These are phyloP conservation scores for Sisor rabdophorus DNA, from an alignment of 2,113 vertebrate genomes.

Conservation along the genomic window DNA sequence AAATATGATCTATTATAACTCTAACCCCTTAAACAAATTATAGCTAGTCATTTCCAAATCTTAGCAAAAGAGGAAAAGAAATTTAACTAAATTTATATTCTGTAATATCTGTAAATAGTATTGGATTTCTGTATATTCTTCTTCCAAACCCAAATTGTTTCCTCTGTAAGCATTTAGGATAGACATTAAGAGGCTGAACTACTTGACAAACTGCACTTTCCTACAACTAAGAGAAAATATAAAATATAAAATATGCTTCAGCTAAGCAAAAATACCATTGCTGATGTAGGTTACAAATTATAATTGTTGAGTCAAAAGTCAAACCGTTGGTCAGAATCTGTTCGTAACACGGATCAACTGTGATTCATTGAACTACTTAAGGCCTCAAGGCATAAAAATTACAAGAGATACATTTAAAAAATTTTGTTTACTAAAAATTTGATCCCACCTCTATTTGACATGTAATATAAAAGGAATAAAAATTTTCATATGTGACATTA, in stretches of 20 bases:
- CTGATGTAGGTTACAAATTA: not conserved
- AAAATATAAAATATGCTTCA: not conserved
- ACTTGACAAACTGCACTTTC: not conserved
- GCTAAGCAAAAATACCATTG: not conserved
- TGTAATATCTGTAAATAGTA: not conserved
- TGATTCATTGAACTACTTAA: too few relatives aligned
- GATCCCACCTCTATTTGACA: not conserved
- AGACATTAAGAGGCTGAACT: not conserved
- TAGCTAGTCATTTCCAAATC: too few relatives aligned
- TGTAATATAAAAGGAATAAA: not conserved
- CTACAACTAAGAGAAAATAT: not conserved
- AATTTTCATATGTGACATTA: not conserved
- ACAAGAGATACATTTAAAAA: too few relatives aligned
- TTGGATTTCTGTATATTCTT: not conserved
- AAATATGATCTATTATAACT: not conserved
- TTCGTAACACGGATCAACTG: too few relatives aligned
- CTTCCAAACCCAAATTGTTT: not conserved
- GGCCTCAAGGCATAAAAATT: too few relatives aligned
- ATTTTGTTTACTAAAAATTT: too few relatives aligned
- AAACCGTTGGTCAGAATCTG: too few relatives aligned
- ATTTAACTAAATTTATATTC: not conserved
- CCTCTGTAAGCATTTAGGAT: not conserved
- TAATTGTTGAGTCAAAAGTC: too few relatives aligned
- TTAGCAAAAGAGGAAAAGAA: slow-evolving; percentile 13
- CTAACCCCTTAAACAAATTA: not conserved